phyloP scores from a whole-genome alignment of 2,888 invertebrate species.

The Atherix ibis region DNA sequence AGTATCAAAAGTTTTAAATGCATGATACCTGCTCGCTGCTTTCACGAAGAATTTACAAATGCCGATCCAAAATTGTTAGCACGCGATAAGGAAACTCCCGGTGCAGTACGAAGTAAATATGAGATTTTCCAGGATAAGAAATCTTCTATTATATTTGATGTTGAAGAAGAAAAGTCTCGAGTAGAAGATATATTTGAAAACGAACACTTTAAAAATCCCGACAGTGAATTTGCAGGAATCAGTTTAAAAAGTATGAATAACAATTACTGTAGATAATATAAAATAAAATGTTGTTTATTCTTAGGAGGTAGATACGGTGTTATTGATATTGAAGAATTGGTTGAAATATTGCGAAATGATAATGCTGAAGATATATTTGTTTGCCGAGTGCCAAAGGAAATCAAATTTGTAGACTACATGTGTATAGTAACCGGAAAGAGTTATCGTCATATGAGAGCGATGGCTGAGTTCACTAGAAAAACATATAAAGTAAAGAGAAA shows the following conservation, averaged over 20 bases:
- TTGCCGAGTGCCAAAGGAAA: constrained; percentile 51
- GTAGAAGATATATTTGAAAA: constrained; percentile 21
- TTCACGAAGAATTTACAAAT: constrained; percentile 25
- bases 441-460: constrained; percentile 53
- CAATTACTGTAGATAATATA: neutral
- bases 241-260: constrained; percentile 40
- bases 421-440: constrained; percentile 65
- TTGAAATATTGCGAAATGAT: constrained; percentile 57
- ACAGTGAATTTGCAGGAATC: constrained; percentile 24
- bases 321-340: constrained; percentile 74
- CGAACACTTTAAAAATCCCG: constrained; percentile 27
- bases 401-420: constrained; percentile 72
- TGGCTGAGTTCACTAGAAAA: constrained; percentile 58
- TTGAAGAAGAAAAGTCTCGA: constrained; percentile 45
- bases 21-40: constrained; percentile 13
- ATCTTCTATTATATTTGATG: constrained; percentile 51
- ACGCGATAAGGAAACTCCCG: constrained; percentile 5
- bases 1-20: neutral
- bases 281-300: neutral
- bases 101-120: constrained; percentile 44
- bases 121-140: constrained; percentile 56
- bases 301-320: constrained; percentile 71
- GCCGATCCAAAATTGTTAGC: constrained; percentile 12
- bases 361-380: constrained; percentile 71
- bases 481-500: constrained; percentile 57